Evolutionary conservation across 2,888 invertebrate species (phyloP), one percentile per base, ranked within the genome.

Genomic region (Periphyllus acericola): DNA sequence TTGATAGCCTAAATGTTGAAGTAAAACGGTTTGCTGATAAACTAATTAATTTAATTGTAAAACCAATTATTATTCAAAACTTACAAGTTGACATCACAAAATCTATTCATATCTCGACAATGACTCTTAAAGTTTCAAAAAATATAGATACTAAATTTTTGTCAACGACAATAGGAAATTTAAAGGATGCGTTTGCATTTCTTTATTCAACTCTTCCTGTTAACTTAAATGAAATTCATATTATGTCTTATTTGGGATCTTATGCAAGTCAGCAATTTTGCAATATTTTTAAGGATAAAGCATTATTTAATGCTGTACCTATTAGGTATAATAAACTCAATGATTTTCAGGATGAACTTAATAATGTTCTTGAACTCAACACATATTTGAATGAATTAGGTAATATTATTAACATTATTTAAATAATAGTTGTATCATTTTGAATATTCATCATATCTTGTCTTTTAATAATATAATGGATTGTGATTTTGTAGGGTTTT

Each of bases 11-110:
- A 90, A 90, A 92, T 91, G 90, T 90, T 52, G 93, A 93, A 90
- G 91, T 96, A 11, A 92, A 93, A 66, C 92, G 92, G 84, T 94
- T 96, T 90, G 92, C 94, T 3, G 92, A 92, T 88, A 93, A 93
- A 90, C 90, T 96, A 32, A 91, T 94, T 90, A 92, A 93, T 60
- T 91, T 93, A 89, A 91, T 95, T 40, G 92, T 95, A 21, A 91
- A 92, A 84, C 93, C 94, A 0, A 92, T 95, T 0, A 72, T 87
- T 60, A 14, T n/a, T 40, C 74, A 87, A 60, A 60, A 87, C 8
- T 72, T 72, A 29, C 21, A 80, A 60, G 60, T 87, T 74, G 79
- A 71, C 25, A 11, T 87, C 1, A 32, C 25, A 36, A 79, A 80
- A 87, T 55, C 60, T 40, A n/a, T 80, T 8, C 29, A 87, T 32